A percentile compares a stretch with the other conserved stretches of the same genome.
Evolutionary conservation across 2,888 invertebrate species (phyloP).

Genomic region (Pristionchus fissidentatus): DNA sequence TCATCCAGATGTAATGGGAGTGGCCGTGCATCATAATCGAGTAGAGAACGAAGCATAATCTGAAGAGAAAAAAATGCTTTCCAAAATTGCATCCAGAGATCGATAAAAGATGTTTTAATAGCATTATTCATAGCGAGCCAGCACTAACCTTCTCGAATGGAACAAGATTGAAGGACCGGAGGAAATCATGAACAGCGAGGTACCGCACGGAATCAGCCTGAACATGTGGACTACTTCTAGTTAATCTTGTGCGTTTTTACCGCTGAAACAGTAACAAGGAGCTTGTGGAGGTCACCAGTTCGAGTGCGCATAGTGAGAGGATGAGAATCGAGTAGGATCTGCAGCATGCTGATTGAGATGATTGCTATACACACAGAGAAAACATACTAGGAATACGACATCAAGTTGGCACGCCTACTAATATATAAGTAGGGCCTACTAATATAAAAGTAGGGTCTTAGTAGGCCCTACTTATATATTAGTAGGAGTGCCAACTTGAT

Average conservation of each 20-base stretch:
- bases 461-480: too few relatives aligned
- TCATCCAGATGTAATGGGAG: constrained; percentile 24
- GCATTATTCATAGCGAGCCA: not conserved
- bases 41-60: constrained; percentile 31
- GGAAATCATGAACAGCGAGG: not conserved
- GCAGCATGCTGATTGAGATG: not conserved
- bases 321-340: constrained; percentile 11
- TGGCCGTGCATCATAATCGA: constrained; percentile 30
- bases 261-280: constrained; percentile 2
- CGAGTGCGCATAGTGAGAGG: not conserved
- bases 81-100: too few relatives aligned
- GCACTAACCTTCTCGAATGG: not conserved
- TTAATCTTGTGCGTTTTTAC: not conserved
- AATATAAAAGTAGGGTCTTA: too few relatives aligned
- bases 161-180: not conserved
- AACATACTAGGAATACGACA: too few relatives aligned
- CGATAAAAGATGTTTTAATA: not conserved
- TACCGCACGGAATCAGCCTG: constrained; percentile 8
- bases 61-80: too few relatives aligned
- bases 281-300: not conserved
- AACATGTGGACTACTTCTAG: not conserved
- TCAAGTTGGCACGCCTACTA: too few relatives aligned
- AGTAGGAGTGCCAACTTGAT: too few relatives aligned
- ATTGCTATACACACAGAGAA: too few relatives aligned
- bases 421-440: too few relatives aligned